A percentile compares a stretch with the other conserved stretches of the same genome.
Evolutionary conservation across 1,140 invertebrate genomes (phyloP).

Genomic region (Brachionus koreanus): DNA sequence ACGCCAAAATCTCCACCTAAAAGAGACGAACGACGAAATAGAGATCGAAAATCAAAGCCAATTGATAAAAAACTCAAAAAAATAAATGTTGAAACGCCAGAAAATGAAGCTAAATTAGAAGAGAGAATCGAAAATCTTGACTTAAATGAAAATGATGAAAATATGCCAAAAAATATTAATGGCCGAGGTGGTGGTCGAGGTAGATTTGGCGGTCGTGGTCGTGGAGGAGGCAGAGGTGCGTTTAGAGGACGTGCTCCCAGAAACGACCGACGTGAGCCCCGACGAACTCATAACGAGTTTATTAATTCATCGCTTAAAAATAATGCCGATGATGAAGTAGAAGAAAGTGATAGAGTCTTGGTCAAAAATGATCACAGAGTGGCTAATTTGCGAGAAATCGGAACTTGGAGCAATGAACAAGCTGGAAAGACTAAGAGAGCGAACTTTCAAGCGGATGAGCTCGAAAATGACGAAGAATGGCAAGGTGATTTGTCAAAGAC

Average conservation of each 20-base stretch:
- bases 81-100: neutral
- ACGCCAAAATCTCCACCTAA: neutral
- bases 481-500: constrained; percentile 41
- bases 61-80: neutral
- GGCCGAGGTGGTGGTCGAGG: neutral
- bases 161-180: neutral
- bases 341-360: neutral
- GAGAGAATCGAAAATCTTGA: neutral
- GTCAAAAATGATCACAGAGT: neutral
- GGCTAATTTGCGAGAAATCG: constrained; percentile 20
- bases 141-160: neutral
- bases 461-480: constrained; percentile 38
- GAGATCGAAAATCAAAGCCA: neutral
- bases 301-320: neutral
- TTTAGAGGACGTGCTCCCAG: neutral
- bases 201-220: neutral
- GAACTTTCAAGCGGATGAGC: neutral
- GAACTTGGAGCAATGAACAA: constrained; percentile 39
- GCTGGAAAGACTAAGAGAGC: neutral
- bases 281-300: constrained; percentile 9
- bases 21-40: neutral
- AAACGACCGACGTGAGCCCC: neutral
- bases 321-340: neutral
- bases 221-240: neutral
- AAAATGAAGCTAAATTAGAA: neutral